phyloP scores from a whole-genome alignment of 2,113 vertebrate species.

The Otus sunia region DNA sequence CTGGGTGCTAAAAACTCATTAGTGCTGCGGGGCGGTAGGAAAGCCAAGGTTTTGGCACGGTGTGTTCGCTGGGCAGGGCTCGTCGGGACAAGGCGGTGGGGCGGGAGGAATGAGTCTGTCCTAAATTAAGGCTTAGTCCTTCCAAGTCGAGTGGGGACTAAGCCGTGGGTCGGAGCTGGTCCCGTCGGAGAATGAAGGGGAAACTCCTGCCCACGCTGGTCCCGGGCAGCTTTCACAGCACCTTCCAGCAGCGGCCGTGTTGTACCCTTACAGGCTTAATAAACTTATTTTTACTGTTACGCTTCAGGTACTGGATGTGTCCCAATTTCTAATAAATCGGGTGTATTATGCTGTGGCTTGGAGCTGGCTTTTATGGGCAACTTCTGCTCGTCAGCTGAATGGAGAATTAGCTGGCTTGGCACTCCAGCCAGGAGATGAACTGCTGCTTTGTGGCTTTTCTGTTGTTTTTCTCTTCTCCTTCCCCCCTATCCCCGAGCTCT shows the following conservation, averaged over 20 bases:
- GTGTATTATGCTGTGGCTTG: slow-evolving; percentile 31
- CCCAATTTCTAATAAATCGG: slow-evolving; percentile 29
- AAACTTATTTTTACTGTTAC: slow-evolving; percentile 43
- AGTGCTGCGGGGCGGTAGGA: not conserved
- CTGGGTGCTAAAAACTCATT: not conserved
- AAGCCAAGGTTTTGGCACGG: not conserved
- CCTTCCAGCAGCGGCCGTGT: slow-evolving; percentile 21
- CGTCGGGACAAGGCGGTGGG: rapidly evolving
- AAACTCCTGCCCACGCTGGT: not conserved
- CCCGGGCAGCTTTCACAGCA: not conserved
- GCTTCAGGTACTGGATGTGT: slow-evolving; percentile 46
- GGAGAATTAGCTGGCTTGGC: slow-evolving; percentile 7
- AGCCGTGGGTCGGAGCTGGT: not conserved
- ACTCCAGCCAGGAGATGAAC: slow-evolving; percentile 1
- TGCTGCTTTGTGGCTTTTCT: slow-evolving; percentile 25
- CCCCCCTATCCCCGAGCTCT: not conserved
- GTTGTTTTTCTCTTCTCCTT: slow-evolving; percentile 40
- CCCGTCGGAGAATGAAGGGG: not conserved
- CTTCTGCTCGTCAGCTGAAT: slow-evolving; percentile 49
- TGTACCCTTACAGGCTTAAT: slow-evolving; percentile 17
- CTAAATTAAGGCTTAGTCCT: not conserved
- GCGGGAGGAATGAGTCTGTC: not conserved
- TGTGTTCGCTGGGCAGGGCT: not conserved
- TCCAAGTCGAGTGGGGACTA: not conserved
- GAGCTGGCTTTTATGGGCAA: slow-evolving; percentile 30